Conservation (phyloP, 2,888 invertebrate species). For the Crossocerus cetratus region DNA sequence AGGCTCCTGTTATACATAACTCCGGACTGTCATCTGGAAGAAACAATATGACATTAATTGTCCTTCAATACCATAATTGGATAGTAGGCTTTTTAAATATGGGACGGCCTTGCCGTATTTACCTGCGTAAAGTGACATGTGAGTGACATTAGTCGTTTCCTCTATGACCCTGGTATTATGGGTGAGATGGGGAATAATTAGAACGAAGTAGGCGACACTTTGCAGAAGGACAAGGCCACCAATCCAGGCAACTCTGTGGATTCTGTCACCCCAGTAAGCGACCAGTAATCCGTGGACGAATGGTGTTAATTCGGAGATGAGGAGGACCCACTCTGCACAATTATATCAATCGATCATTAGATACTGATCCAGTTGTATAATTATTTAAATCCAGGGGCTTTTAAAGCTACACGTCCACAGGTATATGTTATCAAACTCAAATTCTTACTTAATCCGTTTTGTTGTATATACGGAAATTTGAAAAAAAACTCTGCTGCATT, state of each 20-base stretch:
- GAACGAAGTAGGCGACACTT: conserved; percentile 77
- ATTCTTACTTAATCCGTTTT: not conserved
- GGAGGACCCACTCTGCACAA: conserved; percentile 80
- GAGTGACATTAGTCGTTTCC: conserved; percentile 61
- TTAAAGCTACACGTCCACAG: too few species aligned
- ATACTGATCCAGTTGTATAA: too few species aligned
- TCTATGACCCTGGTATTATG: conserved; percentile 66
- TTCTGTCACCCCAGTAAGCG: conserved; percentile 80
- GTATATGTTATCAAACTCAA: too few species aligned
- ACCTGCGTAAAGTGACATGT: conserved; percentile 70
- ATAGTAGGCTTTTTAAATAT: not conserved
- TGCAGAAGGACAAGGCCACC: conserved; percentile 80
- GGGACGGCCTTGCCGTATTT: not conserved
- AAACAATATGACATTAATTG: not conserved
- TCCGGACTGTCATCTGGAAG: conserved; percentile 65
- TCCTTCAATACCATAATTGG: not conserved
- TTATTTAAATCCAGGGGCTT: too few species aligned
- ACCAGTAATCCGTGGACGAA: conserved; percentile 78
- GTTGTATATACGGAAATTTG: not conserved
- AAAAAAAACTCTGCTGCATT: too few species aligned
- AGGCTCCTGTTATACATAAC: conserved; percentile 51
- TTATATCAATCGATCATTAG: too few species aligned
- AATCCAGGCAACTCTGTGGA: conserved; percentile 81
- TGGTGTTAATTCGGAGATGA: conserved; percentile 79
- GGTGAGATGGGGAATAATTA: conserved; percentile 80